Evolutionary conservation across 2,888 invertebrate genomes (phyloP), one percentile per base, ranked within the genome.

Genomic region (Scaptomyza tumidula): DNA sequence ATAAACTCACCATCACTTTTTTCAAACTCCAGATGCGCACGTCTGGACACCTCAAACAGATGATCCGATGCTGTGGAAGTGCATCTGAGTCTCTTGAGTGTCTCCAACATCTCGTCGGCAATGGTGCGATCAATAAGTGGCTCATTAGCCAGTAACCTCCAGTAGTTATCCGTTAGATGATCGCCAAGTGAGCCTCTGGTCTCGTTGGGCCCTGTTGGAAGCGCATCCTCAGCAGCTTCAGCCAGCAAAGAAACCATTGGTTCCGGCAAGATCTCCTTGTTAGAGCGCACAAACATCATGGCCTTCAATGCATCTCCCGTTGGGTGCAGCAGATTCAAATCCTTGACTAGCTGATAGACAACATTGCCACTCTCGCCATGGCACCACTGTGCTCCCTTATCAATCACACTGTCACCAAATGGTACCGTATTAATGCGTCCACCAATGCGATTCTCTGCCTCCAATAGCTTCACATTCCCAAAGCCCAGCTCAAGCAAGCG

Each of bases 361-460:
- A 93, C 86, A 90, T 95, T 95, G 52, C 93, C 93, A 86, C 93
- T 92, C 88, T 96, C 95, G 0, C 96, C 91, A 24, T 91, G 91
- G 39, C 91, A 95, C 96, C 96, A 97, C 76, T 96, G 96, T 53
- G 96, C 96, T 0, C 96, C 96, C 59, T 96, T 89, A 88, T 97
- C 96, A 6, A 96, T 92, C 9, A 93, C 91, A 69, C 93, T 93
- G 3, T 93, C 93, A 0, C 93, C 94, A 73, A 93, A 94, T 0
- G 92, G 91, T 0, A 93, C 91, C 0, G 94, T 93, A 49, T 92
- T 82, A 35, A 95, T 93, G 61, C 95, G 92, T 3, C 95, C 95
- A 0, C 95, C 95, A 60, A 95, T 93, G 45, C 95, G 93, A 71
- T 93, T 92, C 77, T 94, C 94, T 1, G 94, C 94, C 89, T 95